Conservation (phyloP, 2,113 vertebrate genomes). For the Actenoides hombroni region DNA sequence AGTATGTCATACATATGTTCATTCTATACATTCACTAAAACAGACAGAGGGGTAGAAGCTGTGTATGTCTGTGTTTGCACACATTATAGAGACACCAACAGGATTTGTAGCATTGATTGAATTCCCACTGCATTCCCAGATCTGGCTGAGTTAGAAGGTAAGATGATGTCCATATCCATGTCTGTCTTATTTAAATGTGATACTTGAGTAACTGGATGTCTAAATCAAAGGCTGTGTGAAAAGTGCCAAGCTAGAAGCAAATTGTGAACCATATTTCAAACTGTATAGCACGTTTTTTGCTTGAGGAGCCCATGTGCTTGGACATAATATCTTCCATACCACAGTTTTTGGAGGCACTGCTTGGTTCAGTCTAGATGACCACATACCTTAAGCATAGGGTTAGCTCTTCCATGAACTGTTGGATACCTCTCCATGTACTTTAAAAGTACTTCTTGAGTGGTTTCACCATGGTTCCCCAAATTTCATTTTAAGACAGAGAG, state of each 20-base stretch:
- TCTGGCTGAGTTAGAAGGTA: background rate
- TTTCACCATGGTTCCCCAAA: background rate
- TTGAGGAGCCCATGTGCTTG: background rate
- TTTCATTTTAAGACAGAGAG: background rate
- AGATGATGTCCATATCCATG: background rate
- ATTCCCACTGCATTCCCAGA: background rate
- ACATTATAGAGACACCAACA: background rate
- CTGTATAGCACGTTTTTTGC: background rate
- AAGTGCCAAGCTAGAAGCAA: background rate
- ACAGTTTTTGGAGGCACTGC: background rate
- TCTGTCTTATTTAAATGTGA: background rate
- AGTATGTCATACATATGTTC: fast-evolving
- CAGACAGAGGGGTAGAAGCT: fast-evolving
- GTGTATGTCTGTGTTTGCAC: background rate
- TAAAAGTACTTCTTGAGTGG: background rate
- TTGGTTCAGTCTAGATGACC: background rate
- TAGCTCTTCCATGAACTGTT: background rate
- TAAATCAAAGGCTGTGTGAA: background rate
- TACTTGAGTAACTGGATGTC: background rate
- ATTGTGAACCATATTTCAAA: background rate
- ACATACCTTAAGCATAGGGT: background rate
- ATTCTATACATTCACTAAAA: background rate
- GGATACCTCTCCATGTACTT: background rate
- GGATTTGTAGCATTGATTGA: background rate
- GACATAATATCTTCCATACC: background rate